Evolutionary conservation across 2,797 vertebrate species (phyloP).

Genomic region (Lindbergichthys nudifrons): DNA sequence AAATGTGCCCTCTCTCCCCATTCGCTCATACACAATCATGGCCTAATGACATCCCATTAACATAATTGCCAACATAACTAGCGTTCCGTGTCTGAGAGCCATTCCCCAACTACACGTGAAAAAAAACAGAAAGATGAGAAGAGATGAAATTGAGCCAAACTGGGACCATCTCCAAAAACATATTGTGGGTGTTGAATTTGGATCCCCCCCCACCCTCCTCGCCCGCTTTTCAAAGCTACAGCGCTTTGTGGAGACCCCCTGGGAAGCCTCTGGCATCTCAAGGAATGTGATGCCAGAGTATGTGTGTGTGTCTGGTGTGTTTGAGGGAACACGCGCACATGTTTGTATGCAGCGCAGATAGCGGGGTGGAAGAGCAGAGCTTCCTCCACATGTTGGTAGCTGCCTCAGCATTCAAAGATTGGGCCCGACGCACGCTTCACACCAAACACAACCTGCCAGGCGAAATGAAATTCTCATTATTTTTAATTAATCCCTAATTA

Average conservation of each 20-base stretch:
- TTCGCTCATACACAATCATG: conserved; percentile 98
- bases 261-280: conserved; percentile 81
- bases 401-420: conserved; percentile 73
- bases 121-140: conserved; percentile 63
- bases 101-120: conserved; percentile 88
- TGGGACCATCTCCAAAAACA: conserved; percentile 78
- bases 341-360: conserved; percentile 80
- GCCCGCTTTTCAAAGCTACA: conserved; percentile 74
- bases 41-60: conserved; percentile 99
- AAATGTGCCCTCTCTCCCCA: conserved; percentile 91
- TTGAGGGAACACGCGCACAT: conserved; percentile 33
- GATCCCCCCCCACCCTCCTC: conserved; percentile 43
- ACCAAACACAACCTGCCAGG: conserved; percentile 98
- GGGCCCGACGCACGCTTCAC: conserved; percentile 86
- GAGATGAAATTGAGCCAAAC: conserved; percentile 74
- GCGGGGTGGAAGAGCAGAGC: conserved; percentile 73
- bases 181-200: conserved; percentile 75
- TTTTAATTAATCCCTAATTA: conserved; percentile 99
- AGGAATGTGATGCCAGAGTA: conserved; percentile 76
- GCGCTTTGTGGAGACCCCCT: conserved; percentile 78
- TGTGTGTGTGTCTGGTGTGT: conserved; percentile 35
- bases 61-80: conserved; percentile 98
- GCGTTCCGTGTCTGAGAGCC: conserved; percentile 95
- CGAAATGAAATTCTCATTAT: conserved; percentile 99
- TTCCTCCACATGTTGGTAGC: conserved; percentile 72